Percentiles rank a stretch among this genome's conserved stretches.
Evolutionary conservation across 2,888 invertebrate genomes (phyloP).

Genomic region (Eupithecia subfuscata): DNA sequence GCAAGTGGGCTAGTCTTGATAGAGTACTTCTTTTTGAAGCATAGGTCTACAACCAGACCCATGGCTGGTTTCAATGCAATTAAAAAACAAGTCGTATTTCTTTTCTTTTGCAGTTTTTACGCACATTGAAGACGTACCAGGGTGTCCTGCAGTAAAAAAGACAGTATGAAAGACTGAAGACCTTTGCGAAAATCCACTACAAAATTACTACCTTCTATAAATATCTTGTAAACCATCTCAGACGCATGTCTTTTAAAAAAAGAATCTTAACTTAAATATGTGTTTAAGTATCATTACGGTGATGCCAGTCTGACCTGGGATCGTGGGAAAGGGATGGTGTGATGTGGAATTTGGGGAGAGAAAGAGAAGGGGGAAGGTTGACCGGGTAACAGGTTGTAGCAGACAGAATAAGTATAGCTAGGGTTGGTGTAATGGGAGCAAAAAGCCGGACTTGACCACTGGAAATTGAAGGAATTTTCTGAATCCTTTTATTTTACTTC

Average conservation of each 20-base stretch:
- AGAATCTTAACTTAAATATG: slow-evolving; percentile 81
- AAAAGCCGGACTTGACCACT: slow-evolving; percentile 11
- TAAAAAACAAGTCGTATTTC: neutral
- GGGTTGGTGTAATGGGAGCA: slow-evolving; percentile 7
- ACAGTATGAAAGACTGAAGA: slow-evolving; percentile 16
- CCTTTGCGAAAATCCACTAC: slow-evolving; percentile 28
- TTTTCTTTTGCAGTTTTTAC: slow-evolving; percentile 63
- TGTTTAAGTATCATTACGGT: slow-evolving; percentile 83
- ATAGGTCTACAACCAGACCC: neutral
- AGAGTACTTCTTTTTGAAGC: no score
- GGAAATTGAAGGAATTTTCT: no score
- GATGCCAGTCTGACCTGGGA: slow-evolving; percentile 78
- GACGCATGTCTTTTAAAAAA: slow-evolving; percentile 74
- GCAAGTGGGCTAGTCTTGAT: neutral
- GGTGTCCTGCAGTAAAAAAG: slow-evolving; percentile 56
- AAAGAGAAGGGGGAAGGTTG: slow-evolving; percentile 68
- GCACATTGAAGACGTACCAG: slow-evolving; percentile 66
- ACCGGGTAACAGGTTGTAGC: slow-evolving; percentile 81
- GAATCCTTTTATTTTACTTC: no score
- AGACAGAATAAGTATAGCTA: slow-evolving; percentile 71
- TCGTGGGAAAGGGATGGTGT: slow-evolving; percentile 58
- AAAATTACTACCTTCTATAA: slow-evolving; percentile 37
- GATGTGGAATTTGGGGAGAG: slow-evolving; percentile 45
- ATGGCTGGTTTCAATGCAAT: neutral
- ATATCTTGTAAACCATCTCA: slow-evolving; percentile 47